Percentiles rank a stretch among this genome's conserved stretches.
Evolutionary conservation across 2,113 vertebrate genomes (phyloP).

Genomic region (Corythornis madagascariensis): DNA sequence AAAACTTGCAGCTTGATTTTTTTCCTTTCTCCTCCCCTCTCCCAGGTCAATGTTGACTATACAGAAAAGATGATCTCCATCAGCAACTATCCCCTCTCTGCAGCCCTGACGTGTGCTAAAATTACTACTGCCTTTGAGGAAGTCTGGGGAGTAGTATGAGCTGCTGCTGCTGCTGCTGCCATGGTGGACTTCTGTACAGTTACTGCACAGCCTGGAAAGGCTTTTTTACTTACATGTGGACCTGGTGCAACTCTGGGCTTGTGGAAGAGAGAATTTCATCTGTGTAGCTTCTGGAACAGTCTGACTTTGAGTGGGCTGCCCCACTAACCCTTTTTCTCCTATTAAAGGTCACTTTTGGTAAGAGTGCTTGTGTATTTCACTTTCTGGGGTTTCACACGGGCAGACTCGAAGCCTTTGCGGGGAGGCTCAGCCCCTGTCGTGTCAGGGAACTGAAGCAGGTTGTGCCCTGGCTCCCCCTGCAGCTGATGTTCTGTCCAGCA

Average conservation of each 20-base stretch:
- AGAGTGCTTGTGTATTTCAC: not conserved
- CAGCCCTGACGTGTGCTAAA: constrained; percentile 94
- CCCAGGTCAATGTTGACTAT: constrained; percentile 90
- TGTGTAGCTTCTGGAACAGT: not conserved
- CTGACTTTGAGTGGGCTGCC: not conserved
- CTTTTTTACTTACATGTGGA: not conserved
- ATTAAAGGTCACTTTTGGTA: constrained; percentile 51
- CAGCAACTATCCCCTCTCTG: constrained; percentile 97
- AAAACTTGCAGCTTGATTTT: not conserved
- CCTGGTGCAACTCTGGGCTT: not conserved
- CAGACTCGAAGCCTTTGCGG: not conserved
- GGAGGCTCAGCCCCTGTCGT: not conserved
- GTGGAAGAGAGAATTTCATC: not conserved
- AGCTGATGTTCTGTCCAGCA: not conserved
- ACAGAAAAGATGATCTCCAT: constrained; percentile 91
- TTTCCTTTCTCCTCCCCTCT: not conserved
- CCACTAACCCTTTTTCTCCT: not conserved
- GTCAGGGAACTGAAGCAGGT: not conserved
- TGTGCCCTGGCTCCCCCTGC: not conserved
- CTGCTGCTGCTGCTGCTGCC: not conserved
- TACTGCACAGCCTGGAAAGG: not conserved
- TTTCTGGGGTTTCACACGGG: not conserved
- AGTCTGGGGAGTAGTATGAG: constrained; percentile 90
- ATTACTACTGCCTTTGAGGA: constrained; percentile 96
- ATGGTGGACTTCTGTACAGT: not conserved